phyloP scores from a whole-genome alignment of 2,888 invertebrate genomes.

The Strigamia crassipes region DNA sequence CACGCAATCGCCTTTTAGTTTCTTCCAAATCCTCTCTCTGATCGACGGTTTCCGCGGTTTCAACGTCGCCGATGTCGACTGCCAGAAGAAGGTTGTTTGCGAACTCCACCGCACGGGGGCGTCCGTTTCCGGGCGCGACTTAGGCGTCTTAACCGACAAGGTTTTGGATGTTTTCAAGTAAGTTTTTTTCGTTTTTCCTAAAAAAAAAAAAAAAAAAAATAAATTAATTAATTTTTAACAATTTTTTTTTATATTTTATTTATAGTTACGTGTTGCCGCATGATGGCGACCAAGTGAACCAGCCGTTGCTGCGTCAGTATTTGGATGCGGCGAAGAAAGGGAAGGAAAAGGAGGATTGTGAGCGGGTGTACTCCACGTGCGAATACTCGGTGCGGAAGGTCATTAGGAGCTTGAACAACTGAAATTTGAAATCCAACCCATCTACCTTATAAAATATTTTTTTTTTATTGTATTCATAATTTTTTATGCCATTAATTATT shows the following conservation, averaged over 20 bases:
- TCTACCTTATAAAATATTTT: not conserved
- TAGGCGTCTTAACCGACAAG: constrained; percentile 47
- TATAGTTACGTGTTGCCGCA: constrained; percentile 39
- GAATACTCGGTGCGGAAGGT: constrained; percentile 50
- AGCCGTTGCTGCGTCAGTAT: constrained; percentile 47
- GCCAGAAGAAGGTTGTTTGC: constrained; percentile 50
- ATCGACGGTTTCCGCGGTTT: constrained; percentile 43
- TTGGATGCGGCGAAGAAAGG: constrained; percentile 49
- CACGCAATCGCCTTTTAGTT: not conserved
- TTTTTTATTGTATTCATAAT: not conserved
- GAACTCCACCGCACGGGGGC: constrained; percentile 49
- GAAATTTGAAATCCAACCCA: not conserved
- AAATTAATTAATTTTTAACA: no score
- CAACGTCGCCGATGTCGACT: constrained; percentile 49
- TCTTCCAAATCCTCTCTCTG: constrained; percentile 13
- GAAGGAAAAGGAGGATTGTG: constrained; percentile 49
- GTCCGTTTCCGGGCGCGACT: constrained; percentile 9
- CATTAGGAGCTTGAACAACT: constrained; percentile 46
- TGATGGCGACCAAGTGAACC: constrained; percentile 7
- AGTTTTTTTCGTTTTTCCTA: constrained; percentile 34
- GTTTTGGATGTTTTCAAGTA: constrained; percentile 50
- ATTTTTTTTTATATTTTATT: constrained; percentile 15
- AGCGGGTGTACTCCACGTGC: constrained; percentile 48
- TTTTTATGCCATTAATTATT: not conserved
- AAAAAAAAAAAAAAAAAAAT: no score